Base-by-base conservation (phyloP, 2,113 vertebrate genomes). In the Carassius auratus region DNA sequence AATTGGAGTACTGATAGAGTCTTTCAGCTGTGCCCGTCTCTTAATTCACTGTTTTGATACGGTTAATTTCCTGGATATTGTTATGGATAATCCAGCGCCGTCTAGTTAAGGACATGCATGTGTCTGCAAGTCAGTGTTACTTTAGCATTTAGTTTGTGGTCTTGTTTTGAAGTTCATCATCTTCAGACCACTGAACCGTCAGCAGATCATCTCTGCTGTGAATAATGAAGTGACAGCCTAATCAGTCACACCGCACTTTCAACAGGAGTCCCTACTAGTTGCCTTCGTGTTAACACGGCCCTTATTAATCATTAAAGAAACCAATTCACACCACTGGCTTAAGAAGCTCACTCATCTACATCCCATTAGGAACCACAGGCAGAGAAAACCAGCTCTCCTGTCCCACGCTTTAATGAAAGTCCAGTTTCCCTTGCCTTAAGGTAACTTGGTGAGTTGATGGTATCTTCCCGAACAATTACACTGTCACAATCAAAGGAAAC, bases 401-500 rank as follows among this genome's bases (percentile, higher is more conserved):
- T 94, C 93, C 91, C 91, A 84, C 91, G 81, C 93, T 94, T 94
- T 94, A 95, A 95, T 95, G 94, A 95, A 95, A 95, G 94, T 95
- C 94, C 93, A 92, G 95, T 93, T 94, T 94, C 93, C 93, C 91
- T 92, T 93, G 94, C 94, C 95, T 85, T 92, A 73, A 93, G 95
- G 94, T 95, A 88, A 89, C 89, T 91, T 89, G 93, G 91, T 89
- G 78, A 92, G 88, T 87, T 93, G 93, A 95, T 95, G 93, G 93
- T 93, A 95, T 94, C 94, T 94, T 93, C 88, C 83, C 90, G 90
- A 95, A 95, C 95, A 96, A 95, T 96, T 96, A 95, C 94, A 95
- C 94, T 95, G 94, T 96, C 95, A 96, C 95, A 95, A 95, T 96
- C 95, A 95, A 96, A 95, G 94, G 94, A 95, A 94, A 93, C 93